Evolutionary conservation across 2,888 invertebrate genomes (phyloP).

Genomic region (Timandra comae): DNA sequence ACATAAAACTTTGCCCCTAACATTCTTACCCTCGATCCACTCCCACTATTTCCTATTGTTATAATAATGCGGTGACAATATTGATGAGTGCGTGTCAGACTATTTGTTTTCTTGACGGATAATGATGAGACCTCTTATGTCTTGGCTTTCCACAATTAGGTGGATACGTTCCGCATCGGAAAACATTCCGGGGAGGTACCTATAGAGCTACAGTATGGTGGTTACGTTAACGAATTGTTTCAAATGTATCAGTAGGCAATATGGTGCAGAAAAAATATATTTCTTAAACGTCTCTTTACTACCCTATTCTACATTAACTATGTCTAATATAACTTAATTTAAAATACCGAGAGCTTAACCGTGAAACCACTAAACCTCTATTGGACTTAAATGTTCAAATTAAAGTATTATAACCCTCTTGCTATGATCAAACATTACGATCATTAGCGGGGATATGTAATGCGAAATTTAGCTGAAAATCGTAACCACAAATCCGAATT

Average conservation of each 20-base stretch:
- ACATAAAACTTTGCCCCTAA: neutral
- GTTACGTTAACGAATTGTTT: conserved; percentile 19
- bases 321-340: too few relatives aligned
- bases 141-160: conserved; percentile 27
- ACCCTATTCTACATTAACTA: too few relatives aligned
- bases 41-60: conserved; percentile 13
- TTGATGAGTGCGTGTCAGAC: conserved; percentile 22
- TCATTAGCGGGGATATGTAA: too few relatives aligned
- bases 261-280: neutral
- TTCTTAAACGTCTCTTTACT: neutral
- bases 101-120: conserved; percentile 24
- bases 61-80: conserved; percentile 22
- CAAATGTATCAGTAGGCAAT: conserved; percentile 6
- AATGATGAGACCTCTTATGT: conserved; percentile 25
- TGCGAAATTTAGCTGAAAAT: neutral
- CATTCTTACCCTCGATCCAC: conserved; percentile 7
- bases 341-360: too few relatives aligned
- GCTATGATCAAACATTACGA: too few relatives aligned
- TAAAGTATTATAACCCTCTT: too few relatives aligned
- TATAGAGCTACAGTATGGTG: conserved; percentile 14
- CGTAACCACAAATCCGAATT: neutral
- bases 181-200: conserved; percentile 14
- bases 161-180: conserved; percentile 21
- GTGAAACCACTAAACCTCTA: too few relatives aligned
- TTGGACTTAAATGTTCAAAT: too few relatives aligned